Base-by-base conservation (phyloP, 2,113 vertebrate genomes). In the Nanorana parkeri region DNA sequence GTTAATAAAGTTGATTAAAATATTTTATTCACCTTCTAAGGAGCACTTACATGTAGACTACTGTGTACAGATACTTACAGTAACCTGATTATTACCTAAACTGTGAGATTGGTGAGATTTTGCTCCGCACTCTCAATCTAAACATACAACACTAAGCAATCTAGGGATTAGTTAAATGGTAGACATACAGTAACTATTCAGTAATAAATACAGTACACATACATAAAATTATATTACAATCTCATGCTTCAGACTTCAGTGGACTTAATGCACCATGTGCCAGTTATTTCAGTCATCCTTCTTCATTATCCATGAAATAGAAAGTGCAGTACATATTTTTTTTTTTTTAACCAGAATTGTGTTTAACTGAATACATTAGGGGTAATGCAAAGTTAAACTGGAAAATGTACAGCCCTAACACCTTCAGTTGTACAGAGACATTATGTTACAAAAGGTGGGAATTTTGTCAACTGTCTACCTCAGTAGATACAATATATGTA, bases 161-260 rank as follows among this genome's bases (percentile, higher is more conserved):
- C 55, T 41, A 61, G 29, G 55, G 29, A 41, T 5, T 28, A 58
- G 54, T 74, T 58, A 41, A 74, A 75, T 61, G 11, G 13, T 23
- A 15, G 2, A 23, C n/a, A 23, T n/a, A 58, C 10, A 41, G 19
- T 74, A 23, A 21, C 5, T 5, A 32, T 20, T 74, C 24, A n/a
- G 17, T 17, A 56, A 73, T 58, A 17, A 73, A 73, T 74, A 36
- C 28, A n/a, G 13, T 75, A 61, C 36, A 61, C 28, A 75, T 41
- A 41, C 23, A 61, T 60, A 61, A 60, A 75, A 60, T 10, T 61
- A 41, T 75, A 61, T 24, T 75, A 17, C 72, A 75, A 61, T 36
- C 71, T 56, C 10, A 13, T 28, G 1, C 4, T 74, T 28, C 29
- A 60, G 54, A n/a, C 20, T 60, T 36, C 28, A 58, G 54, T 74